Conservation (phyloP, 2,113 vertebrate genomes). For the Spheniscus mendiculus region DNA sequence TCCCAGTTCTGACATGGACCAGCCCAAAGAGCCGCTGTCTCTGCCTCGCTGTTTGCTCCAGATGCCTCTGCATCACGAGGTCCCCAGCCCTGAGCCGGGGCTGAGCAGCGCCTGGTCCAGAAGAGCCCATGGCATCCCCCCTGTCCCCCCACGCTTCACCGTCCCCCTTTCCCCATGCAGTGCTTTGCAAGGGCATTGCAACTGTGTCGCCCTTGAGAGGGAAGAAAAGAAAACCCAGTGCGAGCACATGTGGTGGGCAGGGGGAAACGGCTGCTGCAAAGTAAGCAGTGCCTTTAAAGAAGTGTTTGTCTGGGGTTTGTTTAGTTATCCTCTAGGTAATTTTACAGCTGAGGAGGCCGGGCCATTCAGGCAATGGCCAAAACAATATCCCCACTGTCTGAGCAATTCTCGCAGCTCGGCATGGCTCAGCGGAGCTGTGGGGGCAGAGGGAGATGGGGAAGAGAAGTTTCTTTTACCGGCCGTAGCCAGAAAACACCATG, state of each 20-base stretch:
- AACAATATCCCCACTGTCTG: conserved; percentile 73
- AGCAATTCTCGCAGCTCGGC: neutral
- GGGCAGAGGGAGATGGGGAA: neutral
- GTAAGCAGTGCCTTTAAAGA: conserved; percentile 66
- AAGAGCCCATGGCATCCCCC: neutral
- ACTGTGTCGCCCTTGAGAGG: neutral
- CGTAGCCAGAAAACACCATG: neutral
- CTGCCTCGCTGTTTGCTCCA: neutral
- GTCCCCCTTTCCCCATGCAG: neutral
- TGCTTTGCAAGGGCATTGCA: neutral
- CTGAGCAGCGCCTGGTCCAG: neutral
- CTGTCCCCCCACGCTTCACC: accelerated
- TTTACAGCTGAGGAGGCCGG: conserved; percentile 62
- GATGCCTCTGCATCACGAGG: accelerated
- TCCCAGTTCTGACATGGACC: accelerated
- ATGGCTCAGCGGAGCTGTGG: neutral
- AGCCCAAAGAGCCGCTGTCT: neutral
- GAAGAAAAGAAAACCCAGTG: neutral
- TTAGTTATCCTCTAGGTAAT: conserved; percentile 74
- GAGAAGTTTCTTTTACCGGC: neutral
- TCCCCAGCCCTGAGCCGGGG: neutral
- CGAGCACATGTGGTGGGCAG: conserved; percentile 22
- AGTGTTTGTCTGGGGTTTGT: conserved; percentile 69
- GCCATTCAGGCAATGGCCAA: conserved; percentile 38
- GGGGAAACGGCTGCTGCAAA: conserved; percentile 57